Conservation (phyloP, 2,888 invertebrate genomes). For the Alloplasta piceator region DNA sequence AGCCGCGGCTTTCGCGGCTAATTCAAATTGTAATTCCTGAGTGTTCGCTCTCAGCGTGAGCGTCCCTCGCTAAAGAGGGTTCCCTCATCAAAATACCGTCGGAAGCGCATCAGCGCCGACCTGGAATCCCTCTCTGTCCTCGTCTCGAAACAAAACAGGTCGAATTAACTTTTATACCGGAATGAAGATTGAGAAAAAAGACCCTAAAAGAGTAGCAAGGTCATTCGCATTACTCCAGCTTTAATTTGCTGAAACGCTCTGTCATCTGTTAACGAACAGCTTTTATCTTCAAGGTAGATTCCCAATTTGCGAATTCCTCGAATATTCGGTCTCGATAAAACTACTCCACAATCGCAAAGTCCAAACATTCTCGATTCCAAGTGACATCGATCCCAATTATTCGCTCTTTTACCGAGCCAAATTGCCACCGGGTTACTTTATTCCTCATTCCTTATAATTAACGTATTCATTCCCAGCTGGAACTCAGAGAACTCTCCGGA, state of each 20-base stretch:
- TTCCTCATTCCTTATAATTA: slow-evolving; percentile 39
- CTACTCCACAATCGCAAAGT: slow-evolving; percentile 8
- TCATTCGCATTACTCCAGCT: slow-evolving; percentile 44
- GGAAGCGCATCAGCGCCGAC: slow-evolving; percentile 70
- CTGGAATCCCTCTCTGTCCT: slow-evolving; percentile 64
- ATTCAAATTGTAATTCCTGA: slow-evolving; percentile 82
- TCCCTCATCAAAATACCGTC: slow-evolving; percentile 82
- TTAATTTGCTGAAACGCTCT: slow-evolving; percentile 14
- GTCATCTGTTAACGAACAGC: slow-evolving; percentile 13
- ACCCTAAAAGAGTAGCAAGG: slow-evolving; percentile 56
- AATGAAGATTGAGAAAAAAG: slow-evolving; percentile 68
- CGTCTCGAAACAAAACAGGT: slow-evolving; percentile 68
- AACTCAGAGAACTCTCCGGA: slow-evolving; percentile 17
- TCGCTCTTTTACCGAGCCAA: slow-evolving; percentile 17
- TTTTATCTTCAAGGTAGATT: slow-evolving; percentile 22
- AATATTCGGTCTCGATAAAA: slow-evolving; percentile 9
- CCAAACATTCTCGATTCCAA: slow-evolving; percentile 8
- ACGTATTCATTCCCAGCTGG: slow-evolving; percentile 55
- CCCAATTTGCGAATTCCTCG: slow-evolving; percentile 60
- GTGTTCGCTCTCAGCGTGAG: slow-evolving; percentile 61
- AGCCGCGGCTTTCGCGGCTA: slow-evolving; percentile 80
- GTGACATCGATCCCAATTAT: slow-evolving; percentile 51
- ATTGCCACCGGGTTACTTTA: slow-evolving; percentile 52
- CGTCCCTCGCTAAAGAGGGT: background rate
- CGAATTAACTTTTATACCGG: slow-evolving; percentile 78